Evolutionary conservation across 1,140 invertebrate genomes (phyloP), one percentile per base, ranked within the genome.

Genomic region (Papilio aristodemus): DNA sequence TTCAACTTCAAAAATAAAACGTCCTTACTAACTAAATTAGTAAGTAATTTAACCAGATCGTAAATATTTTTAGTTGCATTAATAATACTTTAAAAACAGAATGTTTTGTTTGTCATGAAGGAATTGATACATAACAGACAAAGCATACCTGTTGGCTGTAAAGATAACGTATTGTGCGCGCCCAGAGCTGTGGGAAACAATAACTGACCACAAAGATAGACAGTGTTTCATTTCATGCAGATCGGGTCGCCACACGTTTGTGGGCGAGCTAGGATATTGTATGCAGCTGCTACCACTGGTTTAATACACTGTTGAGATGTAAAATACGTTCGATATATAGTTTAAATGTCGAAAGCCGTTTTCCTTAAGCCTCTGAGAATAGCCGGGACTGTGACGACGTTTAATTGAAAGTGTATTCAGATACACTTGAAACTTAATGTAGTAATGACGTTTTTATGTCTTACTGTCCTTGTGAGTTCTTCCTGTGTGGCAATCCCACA

Each of bases 171-270:
- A 60, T 60, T 75, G 68, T 67, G 46, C 9, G 37, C 27, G 59
- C 62, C 62, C 17, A 19, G 13, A 57, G 37, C 68, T 63, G 25
- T 64, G 50, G 69, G 58, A 68, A 78, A 74, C 74, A 78, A 74
- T 76, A 69, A 76, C 70, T 76, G 76, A 72, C 74, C 70, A 68
- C 68, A 72, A 46, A 69, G 76, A 78, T 76, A 73, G 64, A 41
- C 58, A 68, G 67, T 71, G 73, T 75, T 71, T 69, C 72, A 72
- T 77, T 71, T 72, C 54, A 63, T 60, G 37, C 25, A 19, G n/a
- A 14, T 69, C 11, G 57, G 43, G 63, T 38, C 10, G 41, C 71
- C 37, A 68, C 59, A 62, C 60, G 67, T 60, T 17, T 19, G 59
- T 9, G n/a, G 10, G 43, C n/a, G 36, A 32, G 7, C 7, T 9